Conservation (phyloP, 2,113 vertebrate species). For the Ceyx margarethae region DNA sequence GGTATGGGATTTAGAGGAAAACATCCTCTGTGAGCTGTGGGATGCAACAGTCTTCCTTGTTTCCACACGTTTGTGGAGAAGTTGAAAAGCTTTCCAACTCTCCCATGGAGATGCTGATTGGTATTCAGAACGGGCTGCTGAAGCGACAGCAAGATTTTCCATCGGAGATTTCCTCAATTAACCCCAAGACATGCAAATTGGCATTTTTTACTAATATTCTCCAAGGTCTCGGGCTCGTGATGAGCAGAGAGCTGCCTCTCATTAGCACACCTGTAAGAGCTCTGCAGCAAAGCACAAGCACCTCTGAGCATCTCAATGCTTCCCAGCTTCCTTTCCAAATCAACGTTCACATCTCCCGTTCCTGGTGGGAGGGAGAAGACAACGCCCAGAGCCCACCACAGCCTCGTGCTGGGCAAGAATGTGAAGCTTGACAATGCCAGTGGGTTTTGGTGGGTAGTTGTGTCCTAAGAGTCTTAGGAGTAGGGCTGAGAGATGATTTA, state of each 20-base stretch:
- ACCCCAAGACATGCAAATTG: conserved; percentile 62
- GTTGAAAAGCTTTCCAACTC: background rate
- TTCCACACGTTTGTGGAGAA: background rate
- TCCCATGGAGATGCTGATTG: background rate
- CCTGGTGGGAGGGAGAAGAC: background rate
- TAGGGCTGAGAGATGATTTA: background rate
- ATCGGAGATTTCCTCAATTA: conserved; percentile 61
- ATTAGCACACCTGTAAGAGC: conserved; percentile 47
- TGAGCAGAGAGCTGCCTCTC: conserved; percentile 16
- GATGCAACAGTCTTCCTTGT: background rate
- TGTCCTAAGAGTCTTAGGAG: background rate
- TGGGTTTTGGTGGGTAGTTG: background rate
- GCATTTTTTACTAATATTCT: conserved; percentile 57
- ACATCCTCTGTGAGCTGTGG: background rate
- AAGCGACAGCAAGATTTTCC: conserved; percentile 54
- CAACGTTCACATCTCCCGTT: background rate
- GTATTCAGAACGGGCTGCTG: conserved; percentile 34
- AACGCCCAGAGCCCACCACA: background rate
- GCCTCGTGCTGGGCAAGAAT: background rate
- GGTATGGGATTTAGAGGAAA: background rate
- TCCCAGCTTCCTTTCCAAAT: background rate
- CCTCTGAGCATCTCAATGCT: background rate
- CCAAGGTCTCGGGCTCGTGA: conserved; percentile 40
- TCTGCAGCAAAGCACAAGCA: background rate
- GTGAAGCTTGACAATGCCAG: fast-evolving